Evolutionary conservation across 2,113 vertebrate species (phyloP), one percentile per base, ranked within the genome.

Genomic region (Ochotona princeps): DNA sequence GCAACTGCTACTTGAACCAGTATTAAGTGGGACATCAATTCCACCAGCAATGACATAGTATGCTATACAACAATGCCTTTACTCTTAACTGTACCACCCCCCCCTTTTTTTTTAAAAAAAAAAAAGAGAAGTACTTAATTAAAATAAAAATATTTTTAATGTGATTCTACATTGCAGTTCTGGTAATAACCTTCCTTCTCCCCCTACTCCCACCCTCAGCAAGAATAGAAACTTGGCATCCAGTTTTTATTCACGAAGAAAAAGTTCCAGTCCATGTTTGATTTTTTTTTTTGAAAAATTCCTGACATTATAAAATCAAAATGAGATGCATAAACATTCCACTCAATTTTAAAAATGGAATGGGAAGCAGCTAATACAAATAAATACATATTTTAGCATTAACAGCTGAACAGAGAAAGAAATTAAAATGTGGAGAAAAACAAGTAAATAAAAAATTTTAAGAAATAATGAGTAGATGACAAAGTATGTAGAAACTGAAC

Each of bases 231-330:
- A 44, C 38, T 44, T 97, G 93, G 95, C 90, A 93, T 95, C 96
- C 97, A 97, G 97, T 97, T 97, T 98, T 97, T 98, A 98, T 97
- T 97, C 98, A 98, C 97, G 98, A 97, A 97, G 97, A 98, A 98
- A 98, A 98, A 98, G 96, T 96, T 99, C 98, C 98, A 98, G 98
- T 98, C 98, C 98, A 98, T 98, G 98, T 98, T 98, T 97, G 98
- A 98, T 98, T 97, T 98, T 98, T 98, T 98, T 98, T 44, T 98
- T 98, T 98, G 98, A 98, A 99, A 99, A 99, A 99, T 98, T 98
- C 97, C 98, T 98, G 98, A 98, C 98, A 97, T 98, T 98, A 98
- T 98, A 99, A 98, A 99, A 98, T 98, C 98, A 98, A 99, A 98
- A 97, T 98, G 98, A 98, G 98, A 98, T 98, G 98, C 98, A 97